Evolutionary conservation across 2,797 vertebrate species (phyloP).

Genomic region (Leptoclinus maculatus): DNA sequence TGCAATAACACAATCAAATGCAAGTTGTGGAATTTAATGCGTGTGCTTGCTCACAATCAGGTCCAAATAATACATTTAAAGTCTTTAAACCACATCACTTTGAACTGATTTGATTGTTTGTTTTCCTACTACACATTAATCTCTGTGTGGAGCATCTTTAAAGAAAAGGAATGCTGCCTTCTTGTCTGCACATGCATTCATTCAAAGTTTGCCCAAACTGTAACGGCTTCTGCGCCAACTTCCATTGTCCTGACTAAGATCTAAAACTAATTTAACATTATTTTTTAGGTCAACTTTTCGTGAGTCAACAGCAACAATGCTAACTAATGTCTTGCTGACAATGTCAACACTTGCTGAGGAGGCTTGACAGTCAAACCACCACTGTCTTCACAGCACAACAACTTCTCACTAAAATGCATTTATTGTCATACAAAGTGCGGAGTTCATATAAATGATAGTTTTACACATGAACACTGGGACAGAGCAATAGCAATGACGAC

Average conservation of each 20-base stretch:
- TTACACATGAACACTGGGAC: neutral
- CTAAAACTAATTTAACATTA: neutral
- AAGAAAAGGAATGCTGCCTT: neutral
- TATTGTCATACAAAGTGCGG: neutral
- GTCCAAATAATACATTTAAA: neutral
- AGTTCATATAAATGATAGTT: neutral
- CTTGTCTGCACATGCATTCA: slow-evolving; percentile 36
- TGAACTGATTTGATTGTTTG: neutral
- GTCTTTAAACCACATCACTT: neutral
- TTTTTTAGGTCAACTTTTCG: neutral
- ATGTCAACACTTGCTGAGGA: neutral
- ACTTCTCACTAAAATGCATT: neutral
- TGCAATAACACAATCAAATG: slow-evolving; percentile 20
- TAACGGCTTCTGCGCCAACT: neutral
- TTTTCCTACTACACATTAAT: slow-evolving; percentile 16
- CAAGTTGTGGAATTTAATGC: slow-evolving; percentile 25
- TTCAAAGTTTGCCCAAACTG: neutral
- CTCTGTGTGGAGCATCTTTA: neutral
- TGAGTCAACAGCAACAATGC: neutral
- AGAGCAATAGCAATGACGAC: neutral
- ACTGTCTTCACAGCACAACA: neutral
- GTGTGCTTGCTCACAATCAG: neutral
- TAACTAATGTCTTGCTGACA: neutral
- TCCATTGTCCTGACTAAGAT: neutral
- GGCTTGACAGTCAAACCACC: neutral